Evolutionary conservation across 2,888 invertebrate genomes (phyloP), one percentile per base, ranked within the genome.

Genomic region (Heliconius sara): DNA sequence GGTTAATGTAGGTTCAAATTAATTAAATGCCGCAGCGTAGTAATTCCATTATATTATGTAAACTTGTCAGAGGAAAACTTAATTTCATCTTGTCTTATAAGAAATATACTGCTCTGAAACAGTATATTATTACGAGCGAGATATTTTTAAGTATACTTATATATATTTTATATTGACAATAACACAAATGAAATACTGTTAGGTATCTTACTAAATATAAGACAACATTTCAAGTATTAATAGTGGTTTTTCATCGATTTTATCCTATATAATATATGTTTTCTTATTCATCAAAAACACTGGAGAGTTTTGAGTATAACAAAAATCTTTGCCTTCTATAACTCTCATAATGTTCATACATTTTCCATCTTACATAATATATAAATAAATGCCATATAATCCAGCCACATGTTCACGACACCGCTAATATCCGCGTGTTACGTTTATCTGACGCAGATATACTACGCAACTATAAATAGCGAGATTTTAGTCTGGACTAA

Each of bases 1-100:
- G n/a, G 65, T 74, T 74, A 74, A 10, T 65, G 65, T 74, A 74
- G 27, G 60, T 63, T 74, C 34, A 63, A 77, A 43, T 65, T 52
- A 78, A 72, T 78, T 47, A n/a, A 65, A 72, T 71, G 71, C 67
- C 67, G 39, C 76, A 76, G 57, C 76, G 57, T 30, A 30, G 34
- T 76, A 76, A 76, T 76, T 68, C 16, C 68, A 68, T 76, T 76
- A 68, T 57, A 68, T 52, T 68, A 74, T 74, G 63, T 76, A 57
- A 52, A 77, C 30, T 75, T 47, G 27, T 43, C 63, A 75, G 27
- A 75, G 75, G 5, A 60, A 39, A 63, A 74, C 63, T 76, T 30
- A 66, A 66, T 66, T 76, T 47, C 27, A 47, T 76, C 66, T 76
- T 76, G 47, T 76, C 39, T 76, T 25, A 66, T 66, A 66, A 76